Evolutionary conservation across 2,888 invertebrate species (phyloP), one percentile per base, ranked within the genome.

Genomic region (Aspidapion aeneum): DNA sequence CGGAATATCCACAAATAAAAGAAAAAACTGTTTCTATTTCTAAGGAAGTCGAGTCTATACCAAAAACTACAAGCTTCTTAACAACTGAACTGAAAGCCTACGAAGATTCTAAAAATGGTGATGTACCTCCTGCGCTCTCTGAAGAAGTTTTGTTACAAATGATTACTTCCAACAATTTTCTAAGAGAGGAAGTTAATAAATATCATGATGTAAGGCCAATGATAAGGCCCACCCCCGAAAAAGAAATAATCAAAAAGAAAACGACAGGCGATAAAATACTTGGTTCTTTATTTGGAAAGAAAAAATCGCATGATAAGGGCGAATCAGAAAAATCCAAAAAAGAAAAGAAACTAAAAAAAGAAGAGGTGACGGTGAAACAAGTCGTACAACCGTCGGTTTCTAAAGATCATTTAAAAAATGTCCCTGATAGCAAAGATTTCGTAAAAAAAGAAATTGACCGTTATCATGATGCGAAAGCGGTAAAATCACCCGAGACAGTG

Each of bases 221-320:
- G 35, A 51, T 60, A 1, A 55, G 52, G 18, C 21, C 58, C 20
- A 57, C 59, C 18, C 54, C 58, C 18, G 61, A 60, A 9, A 61
- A 64, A 57, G 68, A 67, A 48, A 50, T 54, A 35, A 18, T 35
- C 17, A 63, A 65, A 60, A 67, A 69, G 61, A 67, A 68, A 63
- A 57, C 51, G 7, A 66, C 66, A 51, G 65, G 65, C 49, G 63
- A 63, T 16, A 72, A 73, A 55, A 35, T 35, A 35, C 58, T 75
- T 1, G 72, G 74, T 60, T 72, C 73, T 12, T 22, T 75, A 17
- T 75, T 75, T 65, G 66, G 70, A 5, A 75, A 74, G 61, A 74
- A 73, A 61, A 69, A 70, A 49, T 73, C 73, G 5, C 67, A 70
- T 20, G 72, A 73, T 16, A 63, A 67, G 62, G 70, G 71, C 61